phyloP scores from a whole-genome alignment of 2,888 invertebrate species.

The Schizaphis graminum region DNA sequence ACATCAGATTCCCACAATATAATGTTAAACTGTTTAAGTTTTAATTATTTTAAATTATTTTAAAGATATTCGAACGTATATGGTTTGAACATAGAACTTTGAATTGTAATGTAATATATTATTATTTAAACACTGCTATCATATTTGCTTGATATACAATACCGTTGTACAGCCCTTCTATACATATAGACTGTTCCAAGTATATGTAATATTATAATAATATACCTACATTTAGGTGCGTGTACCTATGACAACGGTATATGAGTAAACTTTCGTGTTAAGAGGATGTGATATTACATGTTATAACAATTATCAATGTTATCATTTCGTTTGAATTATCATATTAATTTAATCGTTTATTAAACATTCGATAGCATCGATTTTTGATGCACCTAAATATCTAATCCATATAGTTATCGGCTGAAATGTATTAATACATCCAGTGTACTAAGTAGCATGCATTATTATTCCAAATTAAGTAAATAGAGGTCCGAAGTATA shows the following conservation, averaged over 20 bases:
- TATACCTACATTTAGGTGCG: neutral
- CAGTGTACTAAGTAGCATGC: neutral
- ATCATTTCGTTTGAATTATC: neutral
- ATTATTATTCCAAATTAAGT: neutral
- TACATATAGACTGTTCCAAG: neutral
- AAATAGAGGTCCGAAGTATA: neutral
- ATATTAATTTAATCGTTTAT: neutral
- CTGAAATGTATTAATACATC: neutral
- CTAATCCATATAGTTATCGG: neutral
- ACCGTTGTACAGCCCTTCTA: neutral
- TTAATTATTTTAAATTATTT: neutral
- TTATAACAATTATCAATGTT: neutral
- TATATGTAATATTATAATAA: neutral
- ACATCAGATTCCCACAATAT: neutral
- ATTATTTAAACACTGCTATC: neutral
- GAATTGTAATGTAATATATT: slow-evolving; percentile 9
- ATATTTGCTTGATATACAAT: neutral
- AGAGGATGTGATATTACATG: neutral
- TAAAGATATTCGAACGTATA: neutral
- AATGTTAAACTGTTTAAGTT: neutral
- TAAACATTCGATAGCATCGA: neutral
- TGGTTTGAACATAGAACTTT: neutral
- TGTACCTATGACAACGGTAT: neutral
- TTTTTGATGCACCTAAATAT: neutral
- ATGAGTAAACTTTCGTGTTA: neutral